Percentiles rank a stretch among this genome's conserved stretches.
phyloP scores from a whole-genome alignment of 2,113 vertebrate genomes.

The Podiceps cristatus region DNA sequence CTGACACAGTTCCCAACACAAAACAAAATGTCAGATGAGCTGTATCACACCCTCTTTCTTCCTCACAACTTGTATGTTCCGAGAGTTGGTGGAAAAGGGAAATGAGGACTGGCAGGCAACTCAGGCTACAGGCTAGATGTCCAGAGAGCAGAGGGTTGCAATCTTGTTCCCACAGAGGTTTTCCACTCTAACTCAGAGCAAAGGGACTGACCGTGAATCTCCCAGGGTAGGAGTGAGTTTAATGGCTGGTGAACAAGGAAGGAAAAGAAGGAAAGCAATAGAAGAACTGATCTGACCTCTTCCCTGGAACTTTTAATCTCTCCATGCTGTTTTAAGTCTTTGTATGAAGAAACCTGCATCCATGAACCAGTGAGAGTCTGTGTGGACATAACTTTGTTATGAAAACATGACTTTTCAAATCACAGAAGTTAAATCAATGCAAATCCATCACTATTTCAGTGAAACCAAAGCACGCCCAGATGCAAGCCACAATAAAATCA shows the following conservation, averaged over 20 bases:
- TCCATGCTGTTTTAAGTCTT: background rate
- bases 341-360: background rate
- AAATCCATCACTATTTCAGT: background rate
- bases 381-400: background rate
- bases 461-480: background rate
- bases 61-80: background rate
- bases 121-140: background rate
- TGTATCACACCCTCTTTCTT: background rate
- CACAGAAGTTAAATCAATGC: background rate
- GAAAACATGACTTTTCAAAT: background rate
- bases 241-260: background rate
- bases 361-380: background rate
- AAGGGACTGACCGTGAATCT: accelerated
- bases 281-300: background rate
- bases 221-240: background rate
- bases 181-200: background rate
- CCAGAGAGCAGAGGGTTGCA: background rate
- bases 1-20: background rate
- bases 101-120: background rate
- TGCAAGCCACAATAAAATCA: background rate
- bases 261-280: background rate
- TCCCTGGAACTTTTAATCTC: background rate
- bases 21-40: background rate
- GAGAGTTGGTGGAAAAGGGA: background rate
- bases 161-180: background rate